Evolutionary conservation across 2,888 invertebrate genomes (phyloP).

Genomic region (Coecobrya sp.): DNA sequence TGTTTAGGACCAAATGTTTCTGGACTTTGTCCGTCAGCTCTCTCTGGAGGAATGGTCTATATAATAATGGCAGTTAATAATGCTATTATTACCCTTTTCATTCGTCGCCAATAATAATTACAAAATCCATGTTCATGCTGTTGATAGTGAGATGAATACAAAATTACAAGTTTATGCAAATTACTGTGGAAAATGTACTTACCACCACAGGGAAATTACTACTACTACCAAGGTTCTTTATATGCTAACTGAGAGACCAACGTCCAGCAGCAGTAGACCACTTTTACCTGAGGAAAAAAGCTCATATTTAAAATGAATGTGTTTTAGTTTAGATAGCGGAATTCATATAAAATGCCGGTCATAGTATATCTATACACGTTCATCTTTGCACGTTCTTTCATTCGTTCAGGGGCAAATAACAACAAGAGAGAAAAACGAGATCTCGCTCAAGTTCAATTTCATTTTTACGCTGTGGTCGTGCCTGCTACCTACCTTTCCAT

Average conservation of each 20-base stretch:
- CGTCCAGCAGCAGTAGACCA: constrained; percentile 43
- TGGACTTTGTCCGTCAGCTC: constrained; percentile 3
- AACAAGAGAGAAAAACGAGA: background rate
- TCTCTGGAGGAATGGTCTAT: constrained; percentile 7
- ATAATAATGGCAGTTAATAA: constrained; percentile 48
- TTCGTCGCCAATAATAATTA: constrained; percentile 74
- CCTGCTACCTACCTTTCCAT: constrained; percentile 16
- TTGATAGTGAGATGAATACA: constrained; percentile 72
- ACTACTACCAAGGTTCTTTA: background rate
- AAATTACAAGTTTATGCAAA: constrained; percentile 80
- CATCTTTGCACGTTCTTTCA: constrained; percentile 22
- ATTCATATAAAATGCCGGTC: background rate
- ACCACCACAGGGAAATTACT: constrained; percentile 44
- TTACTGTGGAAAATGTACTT: constrained; percentile 9
- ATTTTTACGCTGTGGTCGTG: constrained; percentile 63
- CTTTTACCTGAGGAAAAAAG: constrained; percentile 15
- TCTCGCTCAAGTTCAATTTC: constrained; percentile 67
- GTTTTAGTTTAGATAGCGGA: constrained; percentile 1
- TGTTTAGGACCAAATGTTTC: background rate
- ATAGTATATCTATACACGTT: constrained; percentile 48
- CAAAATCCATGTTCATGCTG: constrained; percentile 56
- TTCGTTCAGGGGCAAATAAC: constrained; percentile 4
- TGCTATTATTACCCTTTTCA: constrained; percentile 68
- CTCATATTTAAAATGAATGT: constrained; percentile 6
- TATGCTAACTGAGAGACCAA: background rate